A percentile compares a stretch with the other conserved stretches of the same genome.
Evolutionary conservation across 1,140 invertebrate genomes (phyloP).

Genomic region (Latrodectus geometricus): DNA sequence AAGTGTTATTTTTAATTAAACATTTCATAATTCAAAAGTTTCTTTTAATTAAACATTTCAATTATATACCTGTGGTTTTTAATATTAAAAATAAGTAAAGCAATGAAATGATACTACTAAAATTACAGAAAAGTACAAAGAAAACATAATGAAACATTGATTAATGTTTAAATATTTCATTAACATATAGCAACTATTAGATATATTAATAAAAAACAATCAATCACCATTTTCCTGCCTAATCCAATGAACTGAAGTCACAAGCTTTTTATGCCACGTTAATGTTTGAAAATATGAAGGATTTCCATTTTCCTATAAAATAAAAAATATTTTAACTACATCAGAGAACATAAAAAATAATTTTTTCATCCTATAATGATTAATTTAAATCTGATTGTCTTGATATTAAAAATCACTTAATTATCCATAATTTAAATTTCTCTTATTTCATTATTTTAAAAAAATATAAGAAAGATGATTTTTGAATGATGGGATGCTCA

Average conservation of each 20-base stretch:
- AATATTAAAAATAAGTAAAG: conserved; percentile 21
- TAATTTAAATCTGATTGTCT: neutral
- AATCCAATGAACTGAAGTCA: conserved; percentile 86
- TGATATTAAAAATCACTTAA: neutral
- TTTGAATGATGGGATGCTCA: too few relatives aligned
- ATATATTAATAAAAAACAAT: too few relatives aligned
- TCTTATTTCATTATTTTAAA: neutral
- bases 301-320: neutral
- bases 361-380: neutral
- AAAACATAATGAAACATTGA: conserved; percentile 43
- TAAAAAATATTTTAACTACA: neutral
- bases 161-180: conserved; percentile 39
- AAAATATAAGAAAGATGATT: neutral
- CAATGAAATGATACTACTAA: conserved; percentile 36
- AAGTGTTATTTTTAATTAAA: too few relatives aligned
- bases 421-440: neutral
- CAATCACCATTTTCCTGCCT: conserved; percentile 55
- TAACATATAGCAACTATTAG: too few relatives aligned
- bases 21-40: too few relatives aligned
- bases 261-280: conserved; percentile 74
- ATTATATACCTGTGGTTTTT: too few relatives aligned
- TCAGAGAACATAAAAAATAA: neutral
- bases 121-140: conserved; percentile 23
- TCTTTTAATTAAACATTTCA: too few relatives aligned
- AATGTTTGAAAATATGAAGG: conserved; percentile 74